These are phyloP conservation scores for Chaetodon trifasciatus DNA, from an alignment of 2,797 vertebrate species.

Conservation along the genomic window DNA sequence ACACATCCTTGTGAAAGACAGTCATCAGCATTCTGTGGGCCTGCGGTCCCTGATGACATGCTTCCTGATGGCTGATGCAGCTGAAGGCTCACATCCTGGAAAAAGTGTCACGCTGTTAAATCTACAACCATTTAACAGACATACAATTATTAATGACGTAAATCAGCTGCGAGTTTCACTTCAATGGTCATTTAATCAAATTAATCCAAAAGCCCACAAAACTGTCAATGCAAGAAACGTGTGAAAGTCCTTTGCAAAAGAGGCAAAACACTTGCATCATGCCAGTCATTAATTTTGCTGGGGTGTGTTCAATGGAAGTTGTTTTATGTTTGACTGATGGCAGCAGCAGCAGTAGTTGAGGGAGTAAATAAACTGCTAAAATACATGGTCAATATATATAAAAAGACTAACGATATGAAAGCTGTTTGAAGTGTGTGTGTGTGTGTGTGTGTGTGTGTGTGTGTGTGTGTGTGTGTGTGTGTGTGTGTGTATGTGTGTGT, in stretches of 20 bases:
- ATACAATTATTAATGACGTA: conserved; percentile 61
- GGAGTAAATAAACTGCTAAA: conserved; percentile 61
- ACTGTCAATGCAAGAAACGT: conserved; percentile 56
- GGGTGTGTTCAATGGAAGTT: conserved; percentile 42
- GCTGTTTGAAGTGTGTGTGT: conserved; percentile 38
- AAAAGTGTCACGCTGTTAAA: conserved; percentile 52
- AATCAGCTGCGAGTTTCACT: conserved; percentile 57
- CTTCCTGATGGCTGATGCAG: conserved; percentile 52
- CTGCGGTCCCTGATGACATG: conserved; percentile 41
- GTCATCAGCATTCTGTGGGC: conserved; percentile 28
- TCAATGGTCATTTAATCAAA: conserved; percentile 58
- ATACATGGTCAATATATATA: conserved; percentile 53
- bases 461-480: conserved; percentile 35
- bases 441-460: conserved; percentile 30
- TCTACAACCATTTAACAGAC: conserved; percentile 66
- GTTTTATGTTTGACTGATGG: conserved; percentile 58
- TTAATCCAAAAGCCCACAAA: conserved; percentile 58
- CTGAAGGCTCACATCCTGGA: conserved; percentile 38
- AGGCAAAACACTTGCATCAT: conserved; percentile 68
- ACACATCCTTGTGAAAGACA: conserved; percentile 27
- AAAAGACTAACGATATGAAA: conserved; percentile 51
- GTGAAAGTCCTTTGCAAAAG: conserved; percentile 54
- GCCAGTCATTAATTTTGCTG: conserved; percentile 53
- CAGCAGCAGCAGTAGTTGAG: conserved; percentile 35
- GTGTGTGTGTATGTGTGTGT: conserved; percentile 33